These are phyloP conservation scores for Pangasius sanitwongsei DNA, from an alignment of 2,797 vertebrate species.

Conservation along the genomic window DNA sequence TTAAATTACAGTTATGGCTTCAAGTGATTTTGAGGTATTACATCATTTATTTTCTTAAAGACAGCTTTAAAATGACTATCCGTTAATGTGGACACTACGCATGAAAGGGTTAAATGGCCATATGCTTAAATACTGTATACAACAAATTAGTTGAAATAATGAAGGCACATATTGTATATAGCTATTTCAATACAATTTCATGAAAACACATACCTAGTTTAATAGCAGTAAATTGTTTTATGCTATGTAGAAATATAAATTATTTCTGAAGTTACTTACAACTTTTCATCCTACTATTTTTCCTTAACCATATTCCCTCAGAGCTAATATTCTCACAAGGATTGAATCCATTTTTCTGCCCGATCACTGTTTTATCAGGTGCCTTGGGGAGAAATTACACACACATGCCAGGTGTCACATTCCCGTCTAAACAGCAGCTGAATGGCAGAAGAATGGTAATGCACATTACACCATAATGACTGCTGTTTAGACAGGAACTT, in stretches of 20 bases:
- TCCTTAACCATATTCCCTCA: not conserved
- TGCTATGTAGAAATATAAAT: too few relatives aligned
- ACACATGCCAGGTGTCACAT: conserved; percentile 55
- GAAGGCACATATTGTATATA: not conserved
- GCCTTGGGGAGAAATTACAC: conserved; percentile 26
- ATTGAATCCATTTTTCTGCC: not conserved
- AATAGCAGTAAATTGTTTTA: not conserved
- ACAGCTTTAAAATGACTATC: not conserved
- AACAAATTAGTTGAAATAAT: not conserved
- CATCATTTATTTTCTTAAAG: not conserved
- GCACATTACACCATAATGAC: conserved; percentile 7
- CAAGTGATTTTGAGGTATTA: not conserved
- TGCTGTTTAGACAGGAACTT: not conserved
- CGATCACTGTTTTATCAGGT: conserved; percentile 2
- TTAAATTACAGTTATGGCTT: not conserved
- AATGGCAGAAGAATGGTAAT: not conserved
- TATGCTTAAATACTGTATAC: not conserved
- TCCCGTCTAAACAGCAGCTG: conserved; percentile 35
- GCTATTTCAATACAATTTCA: not conserved
- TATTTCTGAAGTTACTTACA: not conserved
- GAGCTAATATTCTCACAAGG: conserved; percentile 1
- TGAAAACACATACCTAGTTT: not conserved
- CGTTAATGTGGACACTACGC: not conserved
- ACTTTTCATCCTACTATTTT: not conserved
- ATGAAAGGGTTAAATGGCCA: not conserved